Conservation (phyloP, 2,113 vertebrate species). For the Merops nubicus region DNA sequence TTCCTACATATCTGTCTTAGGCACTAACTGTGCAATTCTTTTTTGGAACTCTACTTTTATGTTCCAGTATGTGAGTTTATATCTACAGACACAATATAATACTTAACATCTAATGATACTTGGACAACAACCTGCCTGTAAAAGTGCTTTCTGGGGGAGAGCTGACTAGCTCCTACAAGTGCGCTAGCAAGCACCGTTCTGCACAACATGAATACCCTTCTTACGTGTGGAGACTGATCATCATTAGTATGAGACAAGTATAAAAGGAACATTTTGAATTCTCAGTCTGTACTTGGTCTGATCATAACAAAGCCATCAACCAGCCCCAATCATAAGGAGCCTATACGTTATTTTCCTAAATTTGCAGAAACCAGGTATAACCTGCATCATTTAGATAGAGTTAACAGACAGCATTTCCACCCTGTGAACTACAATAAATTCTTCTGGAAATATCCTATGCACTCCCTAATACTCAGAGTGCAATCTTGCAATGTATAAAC, state of each 20-base stretch:
- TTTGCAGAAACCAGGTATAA: background rate
- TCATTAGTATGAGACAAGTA: background rate
- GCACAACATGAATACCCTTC: background rate
- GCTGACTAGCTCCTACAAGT: background rate
- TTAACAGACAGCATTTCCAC: background rate
- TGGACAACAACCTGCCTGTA: background rate
- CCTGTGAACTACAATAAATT: background rate
- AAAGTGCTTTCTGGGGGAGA: background rate
- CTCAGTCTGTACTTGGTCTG: background rate
- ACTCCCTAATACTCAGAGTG: background rate
- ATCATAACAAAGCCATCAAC: background rate
- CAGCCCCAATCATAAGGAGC: fast-evolving
- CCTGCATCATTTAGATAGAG: background rate
- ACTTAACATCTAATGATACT: background rate
- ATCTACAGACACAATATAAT: background rate
- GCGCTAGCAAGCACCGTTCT: background rate
- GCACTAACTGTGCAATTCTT: background rate
- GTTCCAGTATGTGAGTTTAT: background rate
- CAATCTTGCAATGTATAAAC: background rate
- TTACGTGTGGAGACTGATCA: background rate
- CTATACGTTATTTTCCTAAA: background rate
- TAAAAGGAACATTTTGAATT: background rate
- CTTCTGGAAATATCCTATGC: background rate
- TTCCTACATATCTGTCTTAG: background rate
- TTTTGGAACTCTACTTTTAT: background rate